Conservation (phyloP, 2,888 invertebrate species). For the Ecliptopera silaceata region DNA sequence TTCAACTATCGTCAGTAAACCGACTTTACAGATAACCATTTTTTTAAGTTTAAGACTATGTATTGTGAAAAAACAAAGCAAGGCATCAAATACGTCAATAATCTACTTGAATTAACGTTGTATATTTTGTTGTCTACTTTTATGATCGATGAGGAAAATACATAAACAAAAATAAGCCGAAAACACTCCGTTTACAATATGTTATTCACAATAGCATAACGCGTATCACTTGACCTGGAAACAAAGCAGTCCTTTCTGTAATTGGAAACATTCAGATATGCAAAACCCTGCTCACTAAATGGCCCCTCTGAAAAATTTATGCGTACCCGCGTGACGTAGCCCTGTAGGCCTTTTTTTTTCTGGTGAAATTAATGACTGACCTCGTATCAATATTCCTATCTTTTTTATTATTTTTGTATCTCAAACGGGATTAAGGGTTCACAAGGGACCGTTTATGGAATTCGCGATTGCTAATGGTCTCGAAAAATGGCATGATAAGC, state of each 20-base stretch:
- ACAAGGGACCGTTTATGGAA: slow-evolving; percentile 24
- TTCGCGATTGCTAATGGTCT: slow-evolving; percentile 21
- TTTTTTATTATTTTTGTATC: slow-evolving; percentile 26
- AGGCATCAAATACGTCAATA: too few species aligned
- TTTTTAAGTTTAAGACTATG: too few species aligned
- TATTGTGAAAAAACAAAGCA: too few species aligned
- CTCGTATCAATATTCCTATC: slow-evolving; percentile 27
- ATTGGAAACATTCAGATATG: slow-evolving; percentile 71
- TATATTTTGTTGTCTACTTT: not conserved
- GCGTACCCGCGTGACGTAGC: slow-evolving; percentile 58
- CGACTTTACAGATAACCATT: too few species aligned
- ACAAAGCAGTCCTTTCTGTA: slow-evolving; percentile 55
- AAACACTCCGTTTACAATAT: not conserved
- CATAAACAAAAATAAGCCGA: not conserved
- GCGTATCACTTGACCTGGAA: slow-evolving; percentile 40
- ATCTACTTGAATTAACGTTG: too few species aligned
- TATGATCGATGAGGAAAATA: not conserved
- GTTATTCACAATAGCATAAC: slow-evolving; percentile 2
- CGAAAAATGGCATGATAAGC: slow-evolving; percentile 16
- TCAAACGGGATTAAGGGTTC: slow-evolving; percentile 22
- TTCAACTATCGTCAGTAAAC: too few species aligned
- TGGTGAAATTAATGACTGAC: slow-evolving; percentile 30
- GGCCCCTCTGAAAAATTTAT: slow-evolving; percentile 68
- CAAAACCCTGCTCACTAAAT: slow-evolving; percentile 64
- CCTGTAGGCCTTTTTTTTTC: slow-evolving; percentile 32